phyloP scores from a whole-genome alignment of 2,888 invertebrate genomes.

The Lepidochrysops patricia region DNA sequence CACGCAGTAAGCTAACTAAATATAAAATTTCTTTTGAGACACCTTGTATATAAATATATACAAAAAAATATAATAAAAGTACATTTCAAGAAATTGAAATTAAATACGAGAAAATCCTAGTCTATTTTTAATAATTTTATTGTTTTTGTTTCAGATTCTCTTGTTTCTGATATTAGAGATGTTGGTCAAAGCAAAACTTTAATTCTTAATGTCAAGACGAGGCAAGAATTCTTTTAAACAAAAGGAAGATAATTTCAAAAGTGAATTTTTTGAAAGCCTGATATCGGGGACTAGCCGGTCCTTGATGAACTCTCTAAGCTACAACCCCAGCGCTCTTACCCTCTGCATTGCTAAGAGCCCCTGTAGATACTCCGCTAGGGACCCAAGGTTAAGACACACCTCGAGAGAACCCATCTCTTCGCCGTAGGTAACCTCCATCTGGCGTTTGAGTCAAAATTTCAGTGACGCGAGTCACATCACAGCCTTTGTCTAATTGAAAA shows the following conservation, averaged over 20 bases:
- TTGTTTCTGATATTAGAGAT: conserved; percentile 47
- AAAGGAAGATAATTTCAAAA: conserved; percentile 50
- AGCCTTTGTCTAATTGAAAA: not conserved
- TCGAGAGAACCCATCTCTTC: conserved; percentile 60
- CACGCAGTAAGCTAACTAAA: too few species aligned
- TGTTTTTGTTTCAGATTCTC: conserved; percentile 55
- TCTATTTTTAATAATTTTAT: conserved; percentile 15
- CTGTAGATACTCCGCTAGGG: conserved; percentile 71
- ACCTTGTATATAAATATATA: not conserved
- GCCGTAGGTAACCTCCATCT: conserved; percentile 47
- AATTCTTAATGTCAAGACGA: conserved; percentile 63
- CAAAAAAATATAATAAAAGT: too few species aligned
- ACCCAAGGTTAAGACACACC: conserved; percentile 77
- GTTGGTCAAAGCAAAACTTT: conserved; percentile 59
- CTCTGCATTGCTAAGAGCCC: conserved; percentile 64
- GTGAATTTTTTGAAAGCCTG: conserved; percentile 59
- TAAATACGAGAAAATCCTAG: too few species aligned
- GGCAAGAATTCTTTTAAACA: conserved; percentile 42
- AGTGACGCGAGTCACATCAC: not conserved
- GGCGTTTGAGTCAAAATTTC: conserved; percentile 12
- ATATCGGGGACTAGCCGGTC: conserved; percentile 72
- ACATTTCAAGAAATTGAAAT: too few species aligned
- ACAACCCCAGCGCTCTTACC: conserved; percentile 66
- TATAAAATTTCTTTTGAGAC: too few species aligned
- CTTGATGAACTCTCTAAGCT: conserved; percentile 71